phyloP scores from a whole-genome alignment of 2,888 invertebrate species.

The Cryptocheilus praepositus region DNA sequence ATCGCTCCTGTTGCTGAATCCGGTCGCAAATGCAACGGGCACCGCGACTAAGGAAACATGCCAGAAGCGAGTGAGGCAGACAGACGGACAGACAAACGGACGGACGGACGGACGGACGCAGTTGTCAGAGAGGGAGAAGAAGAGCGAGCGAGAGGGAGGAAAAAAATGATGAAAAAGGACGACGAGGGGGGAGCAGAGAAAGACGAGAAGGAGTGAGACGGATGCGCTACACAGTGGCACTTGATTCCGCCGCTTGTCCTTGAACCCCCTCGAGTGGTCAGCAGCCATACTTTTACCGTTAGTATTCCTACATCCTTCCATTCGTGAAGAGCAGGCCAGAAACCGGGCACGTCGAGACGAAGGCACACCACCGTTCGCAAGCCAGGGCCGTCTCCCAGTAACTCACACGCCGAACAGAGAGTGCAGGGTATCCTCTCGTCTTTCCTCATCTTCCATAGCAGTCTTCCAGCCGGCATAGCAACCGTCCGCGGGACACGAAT shows the following conservation, averaged over 20 bases:
- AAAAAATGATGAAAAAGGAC: conserved; percentile 8
- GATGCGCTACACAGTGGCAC: not conserved
- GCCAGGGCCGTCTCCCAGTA: conserved; percentile 52
- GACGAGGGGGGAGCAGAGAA: not conserved
- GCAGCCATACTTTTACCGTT: conserved; percentile 70
- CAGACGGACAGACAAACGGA: not conserved
- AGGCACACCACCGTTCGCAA: conserved; percentile 23
- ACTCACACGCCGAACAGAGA: conserved; percentile 51
- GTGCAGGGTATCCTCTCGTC: not conserved
- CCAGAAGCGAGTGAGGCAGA: not conserved
- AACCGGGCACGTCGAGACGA: conserved; percentile 4
- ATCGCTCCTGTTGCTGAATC: no score
- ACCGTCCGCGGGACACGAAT: conserved; percentile 39
- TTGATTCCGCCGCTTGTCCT: conserved; percentile 59
- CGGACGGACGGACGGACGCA: not conserved
- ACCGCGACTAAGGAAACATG: no score
- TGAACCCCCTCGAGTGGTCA: conserved; percentile 65
- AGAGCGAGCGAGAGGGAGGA: conserved; percentile 1
- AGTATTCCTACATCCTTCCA: conserved; percentile 69
- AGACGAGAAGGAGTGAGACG: conserved; percentile 11
- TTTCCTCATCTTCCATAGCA: not conserved
- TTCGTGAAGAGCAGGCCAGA: conserved; percentile 57
- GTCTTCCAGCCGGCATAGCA: conserved; percentile 50
- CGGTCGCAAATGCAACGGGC: no score
- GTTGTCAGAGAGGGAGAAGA: not conserved